These are phyloP conservation scores for Stomatorhinus walkeri DNA, from an alignment of 2,797 vertebrate genomes.

Conservation along the genomic window DNA sequence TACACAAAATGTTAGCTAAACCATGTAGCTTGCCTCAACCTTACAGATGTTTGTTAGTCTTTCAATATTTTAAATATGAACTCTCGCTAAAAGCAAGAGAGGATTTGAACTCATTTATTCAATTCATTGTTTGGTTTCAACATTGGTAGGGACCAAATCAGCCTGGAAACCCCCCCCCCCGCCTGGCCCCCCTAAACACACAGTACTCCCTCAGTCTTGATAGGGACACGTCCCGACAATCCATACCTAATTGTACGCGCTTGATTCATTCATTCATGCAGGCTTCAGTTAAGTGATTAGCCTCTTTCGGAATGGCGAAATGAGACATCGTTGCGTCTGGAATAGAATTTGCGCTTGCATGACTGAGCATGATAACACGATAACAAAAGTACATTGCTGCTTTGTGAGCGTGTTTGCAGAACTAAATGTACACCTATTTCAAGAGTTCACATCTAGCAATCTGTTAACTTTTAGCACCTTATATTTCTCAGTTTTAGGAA, in stretches of 20 bases:
- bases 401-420: background rate
- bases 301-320: background rate
- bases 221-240: background rate
- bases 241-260: background rate
- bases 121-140: background rate
- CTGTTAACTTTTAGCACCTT: background rate
- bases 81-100: background rate
- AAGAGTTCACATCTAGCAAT: background rate
- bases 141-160: background rate
- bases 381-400: background rate
- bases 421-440: background rate
- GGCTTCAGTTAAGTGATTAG: background rate
- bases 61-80: background rate
- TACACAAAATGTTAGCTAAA: background rate
- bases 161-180: background rate
- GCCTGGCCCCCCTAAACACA: background rate
- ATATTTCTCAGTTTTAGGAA: background rate
- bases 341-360: background rate
- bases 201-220: background rate
- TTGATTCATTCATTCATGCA: background rate
- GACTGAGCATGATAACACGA: background rate
- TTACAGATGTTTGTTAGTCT: background rate
- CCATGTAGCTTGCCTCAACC: background rate
- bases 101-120: background rate
- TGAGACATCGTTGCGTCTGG: background rate